Evolutionary conservation across 1,140 invertebrate species (phyloP).

Genomic region (Battus philenor): DNA sequence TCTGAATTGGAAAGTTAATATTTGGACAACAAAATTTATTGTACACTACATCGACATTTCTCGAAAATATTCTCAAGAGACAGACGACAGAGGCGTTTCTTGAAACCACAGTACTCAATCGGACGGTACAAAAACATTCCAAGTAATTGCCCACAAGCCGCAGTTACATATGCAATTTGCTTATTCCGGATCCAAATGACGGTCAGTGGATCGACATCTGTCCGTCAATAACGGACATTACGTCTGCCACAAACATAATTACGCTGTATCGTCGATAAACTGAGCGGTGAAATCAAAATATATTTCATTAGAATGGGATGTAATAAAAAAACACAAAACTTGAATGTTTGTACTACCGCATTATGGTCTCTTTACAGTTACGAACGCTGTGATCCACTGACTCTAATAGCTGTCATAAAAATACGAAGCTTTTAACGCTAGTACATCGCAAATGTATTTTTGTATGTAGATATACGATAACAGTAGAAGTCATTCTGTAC

Average conservation of each 20-base stretch:
- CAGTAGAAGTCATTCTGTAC: no score
- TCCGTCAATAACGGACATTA: constrained; percentile 31
- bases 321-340: background rate
- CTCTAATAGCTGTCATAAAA: background rate
- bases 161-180: constrained; percentile 38
- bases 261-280: background rate
- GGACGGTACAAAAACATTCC: constrained; percentile 44
- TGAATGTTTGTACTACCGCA: background rate
- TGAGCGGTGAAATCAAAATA: constrained; percentile 3
- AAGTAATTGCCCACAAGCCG: constrained; percentile 39
- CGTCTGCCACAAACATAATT: constrained; percentile 3
- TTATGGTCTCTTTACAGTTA: background rate
- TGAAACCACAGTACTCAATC: constrained; percentile 31
- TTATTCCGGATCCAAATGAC: constrained; percentile 37
- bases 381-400: background rate
- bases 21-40: no score
- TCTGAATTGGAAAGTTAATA: no score
- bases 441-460: background rate
- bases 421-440: background rate
- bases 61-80: no score
- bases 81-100: no score
- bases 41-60: no score
- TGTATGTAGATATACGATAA: no score
- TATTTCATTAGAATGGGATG: background rate
- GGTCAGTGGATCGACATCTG: constrained; percentile 39